Conservation (phyloP, 2,888 invertebrate species). For the Coleophora flavipennella region DNA sequence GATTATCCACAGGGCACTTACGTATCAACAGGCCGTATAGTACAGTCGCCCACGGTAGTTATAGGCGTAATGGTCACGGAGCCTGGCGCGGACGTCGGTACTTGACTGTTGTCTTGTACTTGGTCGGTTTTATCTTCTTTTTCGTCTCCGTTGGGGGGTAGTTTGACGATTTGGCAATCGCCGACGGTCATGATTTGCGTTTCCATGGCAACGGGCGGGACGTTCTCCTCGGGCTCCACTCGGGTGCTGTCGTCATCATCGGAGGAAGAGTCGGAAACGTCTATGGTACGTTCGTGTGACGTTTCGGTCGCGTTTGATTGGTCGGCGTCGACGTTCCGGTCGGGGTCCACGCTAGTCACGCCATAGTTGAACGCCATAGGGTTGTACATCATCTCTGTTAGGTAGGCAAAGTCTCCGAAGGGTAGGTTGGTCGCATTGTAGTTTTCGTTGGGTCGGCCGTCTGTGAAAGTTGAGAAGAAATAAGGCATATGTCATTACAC, state of each 20-base stretch:
- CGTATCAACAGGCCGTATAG: slow-evolving; percentile 60
- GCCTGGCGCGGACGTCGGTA: slow-evolving; percentile 40
- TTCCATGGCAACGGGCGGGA: slow-evolving; percentile 46
- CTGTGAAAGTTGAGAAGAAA: no score
- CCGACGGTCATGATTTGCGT: slow-evolving; percentile 66
- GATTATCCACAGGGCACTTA: slow-evolving; percentile 32
- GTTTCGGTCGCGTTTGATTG: slow-evolving; percentile 30
- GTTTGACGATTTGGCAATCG: slow-evolving; percentile 65
- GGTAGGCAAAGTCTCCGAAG: slow-evolving; percentile 69
- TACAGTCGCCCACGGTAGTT: slow-evolving; percentile 63
- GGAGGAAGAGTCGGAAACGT: slow-evolving; percentile 54
- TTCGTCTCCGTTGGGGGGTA: slow-evolving; percentile 44
- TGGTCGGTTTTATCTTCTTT: slow-evolving; percentile 40
- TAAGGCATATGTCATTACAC: no score
- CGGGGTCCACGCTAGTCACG: slow-evolving; percentile 46
- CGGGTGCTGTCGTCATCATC: slow-evolving; percentile 50
- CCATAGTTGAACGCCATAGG: slow-evolving; percentile 53
- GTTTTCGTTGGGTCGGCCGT: slow-evolving; percentile 66
- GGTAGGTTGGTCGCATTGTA: slow-evolving; percentile 69
- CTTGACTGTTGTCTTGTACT: slow-evolving; percentile 26
- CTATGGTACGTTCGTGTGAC: slow-evolving; percentile 53
- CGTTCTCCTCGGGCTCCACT: slow-evolving; percentile 46
- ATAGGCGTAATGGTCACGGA: slow-evolving; percentile 63
- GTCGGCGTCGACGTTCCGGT: slow-evolving; percentile 44
- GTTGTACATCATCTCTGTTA: slow-evolving; percentile 68